These are phyloP conservation scores for Cephalopholis sonnerati DNA, from an alignment of 2,113 vertebrate species.

Conservation along the genomic window DNA sequence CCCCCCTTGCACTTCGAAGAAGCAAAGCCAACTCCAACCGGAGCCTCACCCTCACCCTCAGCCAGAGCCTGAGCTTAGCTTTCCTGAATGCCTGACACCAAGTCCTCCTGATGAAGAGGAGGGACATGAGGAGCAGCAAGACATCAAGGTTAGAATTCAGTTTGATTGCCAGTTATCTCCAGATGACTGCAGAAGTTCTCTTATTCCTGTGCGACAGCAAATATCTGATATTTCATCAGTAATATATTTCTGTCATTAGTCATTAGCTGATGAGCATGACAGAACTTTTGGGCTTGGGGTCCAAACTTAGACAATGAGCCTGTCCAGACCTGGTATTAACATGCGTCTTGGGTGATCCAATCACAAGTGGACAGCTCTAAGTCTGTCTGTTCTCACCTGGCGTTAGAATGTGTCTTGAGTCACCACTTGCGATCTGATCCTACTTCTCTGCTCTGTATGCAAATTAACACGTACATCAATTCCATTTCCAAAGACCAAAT, in stretches of 20 bases:
- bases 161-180: conserved; percentile 19
- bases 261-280: conserved; percentile 20
- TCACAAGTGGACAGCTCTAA: no score
- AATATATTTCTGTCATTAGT: background rate
- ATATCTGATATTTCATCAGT: background rate
- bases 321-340: no score
- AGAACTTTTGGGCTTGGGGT: conserved; percentile 10
- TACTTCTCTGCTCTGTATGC: no score
- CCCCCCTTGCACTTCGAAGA: conserved; percentile 88
- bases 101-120: conserved; percentile 83
- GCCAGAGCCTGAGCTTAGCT: conserved; percentile 53
- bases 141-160: conserved; percentile 85
- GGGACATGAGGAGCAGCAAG: conserved; percentile 87
- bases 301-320: conserved; percentile 33
- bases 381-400: no score
- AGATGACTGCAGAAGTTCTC: background rate
- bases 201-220: background rate
- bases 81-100: conserved; percentile 76
- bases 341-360: no score
- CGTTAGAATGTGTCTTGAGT: no score
- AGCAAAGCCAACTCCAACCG: conserved; percentile 75
- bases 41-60: conserved; percentile 52
- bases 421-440: no score
- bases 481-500: no score
- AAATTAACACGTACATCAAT: no score